These are phyloP conservation scores for Microdon myrmicae DNA, from an alignment of 2,888 invertebrate genomes.

Conservation along the genomic window DNA sequence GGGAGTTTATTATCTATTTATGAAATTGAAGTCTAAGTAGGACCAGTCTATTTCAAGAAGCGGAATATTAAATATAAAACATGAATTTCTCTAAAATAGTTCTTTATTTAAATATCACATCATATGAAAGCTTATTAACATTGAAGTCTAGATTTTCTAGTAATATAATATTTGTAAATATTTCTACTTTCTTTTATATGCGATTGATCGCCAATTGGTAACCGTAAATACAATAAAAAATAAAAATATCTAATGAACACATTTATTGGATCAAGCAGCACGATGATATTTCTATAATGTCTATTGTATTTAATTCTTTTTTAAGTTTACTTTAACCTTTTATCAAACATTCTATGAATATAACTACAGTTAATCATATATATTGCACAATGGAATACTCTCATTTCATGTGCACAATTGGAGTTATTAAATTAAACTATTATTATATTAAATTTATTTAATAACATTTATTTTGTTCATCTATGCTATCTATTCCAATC, in stretches of 20 bases:
- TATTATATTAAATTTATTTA: background rate
- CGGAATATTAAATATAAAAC: too few species aligned
- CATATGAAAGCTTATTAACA: conserved; percentile 14
- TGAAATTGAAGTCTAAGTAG: too few species aligned
- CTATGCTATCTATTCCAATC: too few species aligned
- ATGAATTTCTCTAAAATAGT: conserved; percentile 30
- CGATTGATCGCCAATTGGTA: conserved; percentile 6
- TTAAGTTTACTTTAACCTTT: conserved; percentile 7
- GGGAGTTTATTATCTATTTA: conserved; percentile 6
- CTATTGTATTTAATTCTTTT: conserved; percentile 4
- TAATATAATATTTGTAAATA: conserved; percentile 12
- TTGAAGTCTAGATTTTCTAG: conserved; percentile 9
- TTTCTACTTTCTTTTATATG: conserved; percentile 1
- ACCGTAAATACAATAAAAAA: conserved; percentile 17
- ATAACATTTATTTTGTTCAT: conserved; percentile 27
- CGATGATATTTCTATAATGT: conserved; percentile 2
- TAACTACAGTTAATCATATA: too few species aligned
- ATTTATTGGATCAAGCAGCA: conserved; percentile 32
- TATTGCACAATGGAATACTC: too few species aligned
- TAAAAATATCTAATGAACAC: conserved; percentile 20
- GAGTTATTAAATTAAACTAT: background rate
- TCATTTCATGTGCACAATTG: too few species aligned
- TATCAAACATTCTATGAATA: too few species aligned
- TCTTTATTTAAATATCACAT: conserved; percentile 43
- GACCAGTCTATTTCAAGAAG: too few species aligned